Evolutionary conservation across 2,888 invertebrate species (phyloP).

Genomic region (Phragmatobia fuliginosa): DNA sequence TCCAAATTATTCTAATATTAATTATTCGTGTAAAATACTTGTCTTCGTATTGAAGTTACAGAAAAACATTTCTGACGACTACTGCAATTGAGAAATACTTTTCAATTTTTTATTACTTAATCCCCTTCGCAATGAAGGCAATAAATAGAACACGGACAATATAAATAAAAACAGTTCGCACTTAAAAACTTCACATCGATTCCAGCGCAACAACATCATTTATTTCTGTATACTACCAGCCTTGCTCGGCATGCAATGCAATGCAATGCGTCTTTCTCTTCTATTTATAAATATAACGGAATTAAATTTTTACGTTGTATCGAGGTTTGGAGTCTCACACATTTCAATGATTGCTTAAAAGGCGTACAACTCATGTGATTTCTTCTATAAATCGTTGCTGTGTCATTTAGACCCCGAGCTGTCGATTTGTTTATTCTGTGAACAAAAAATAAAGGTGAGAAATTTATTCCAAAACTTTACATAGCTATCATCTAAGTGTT

Average conservation of each 20-base stretch:
- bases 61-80: not conserved
- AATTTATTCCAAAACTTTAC: not conserved
- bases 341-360: not conserved
- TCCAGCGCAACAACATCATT: not conserved
- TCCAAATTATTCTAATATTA: not conserved
- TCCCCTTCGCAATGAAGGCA: not conserved
- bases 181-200: not conserved
- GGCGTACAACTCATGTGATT: not conserved
- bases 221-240: slow-evolving; percentile 5
- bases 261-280: slow-evolving; percentile 9
- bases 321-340: not conserved
- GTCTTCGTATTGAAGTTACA: not conserved
- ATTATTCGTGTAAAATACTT: not conserved
- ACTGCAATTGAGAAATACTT: not conserved
- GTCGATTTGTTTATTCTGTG: not conserved
- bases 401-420: not conserved
- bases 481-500: not conserved
- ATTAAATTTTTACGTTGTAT: not conserved
- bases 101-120: not conserved
- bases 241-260: slow-evolving; percentile 11
- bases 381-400: not conserved
- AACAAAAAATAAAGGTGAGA: not conserved
- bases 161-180: slow-evolving; percentile 1
- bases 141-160: not conserved
- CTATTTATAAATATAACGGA: slow-evolving; percentile 7